Evolutionary conservation across 2,113 vertebrate species (phyloP).

Genomic region (Bos javanicus): DNA sequence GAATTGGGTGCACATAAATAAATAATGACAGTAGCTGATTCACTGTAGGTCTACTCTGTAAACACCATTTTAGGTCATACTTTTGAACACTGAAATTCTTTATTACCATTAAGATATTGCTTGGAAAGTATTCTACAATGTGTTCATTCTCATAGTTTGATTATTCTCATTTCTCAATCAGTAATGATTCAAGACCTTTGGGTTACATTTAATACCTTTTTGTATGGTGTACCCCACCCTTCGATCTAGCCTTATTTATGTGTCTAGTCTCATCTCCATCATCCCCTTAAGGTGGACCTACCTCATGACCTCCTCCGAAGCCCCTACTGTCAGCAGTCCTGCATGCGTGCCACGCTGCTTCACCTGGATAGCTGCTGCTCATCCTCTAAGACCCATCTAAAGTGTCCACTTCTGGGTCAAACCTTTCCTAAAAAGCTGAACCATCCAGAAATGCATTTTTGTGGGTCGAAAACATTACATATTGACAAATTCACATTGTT

Average conservation of each 20-base stretch:
- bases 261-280: background rate
- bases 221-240: background rate
- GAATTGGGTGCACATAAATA: background rate
- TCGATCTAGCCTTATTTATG: background rate
- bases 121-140: background rate
- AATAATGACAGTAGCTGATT: background rate
- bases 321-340: background rate
- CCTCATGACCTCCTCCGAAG: background rate
- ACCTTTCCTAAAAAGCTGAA: background rate
- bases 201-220: background rate
- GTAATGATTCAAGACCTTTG: background rate
- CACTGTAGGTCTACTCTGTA: background rate
- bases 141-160: background rate
- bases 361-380: background rate
- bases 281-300: background rate
- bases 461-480: background rate
- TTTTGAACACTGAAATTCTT: background rate
- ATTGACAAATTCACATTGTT: background rate
- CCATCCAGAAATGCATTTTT: background rate
- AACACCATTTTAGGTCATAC: background rate
- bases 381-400: background rate
- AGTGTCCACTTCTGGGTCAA: background rate
- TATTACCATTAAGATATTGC: background rate
- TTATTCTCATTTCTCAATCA: background rate
- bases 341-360: background rate